These are phyloP conservation scores for Lasioglossum vierecki DNA, from an alignment of 2,888 invertebrate species.

Conservation along the genomic window DNA sequence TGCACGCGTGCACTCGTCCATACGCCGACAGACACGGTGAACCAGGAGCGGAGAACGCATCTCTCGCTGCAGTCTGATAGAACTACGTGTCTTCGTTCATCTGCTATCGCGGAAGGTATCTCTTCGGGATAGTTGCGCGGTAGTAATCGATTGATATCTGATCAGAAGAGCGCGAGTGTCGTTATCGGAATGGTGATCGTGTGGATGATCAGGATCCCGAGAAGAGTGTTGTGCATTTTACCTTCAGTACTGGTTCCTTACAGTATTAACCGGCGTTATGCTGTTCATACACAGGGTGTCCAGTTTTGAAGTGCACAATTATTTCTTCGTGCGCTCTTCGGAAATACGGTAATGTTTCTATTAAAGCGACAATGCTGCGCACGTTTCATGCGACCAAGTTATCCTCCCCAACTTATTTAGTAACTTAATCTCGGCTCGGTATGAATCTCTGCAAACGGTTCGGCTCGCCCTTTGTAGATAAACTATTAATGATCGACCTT, in stretches of 20 bases:
- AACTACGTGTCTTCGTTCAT: background rate
- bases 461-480: too few relatives aligned
- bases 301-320: too few relatives aligned
- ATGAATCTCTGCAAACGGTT: too few relatives aligned
- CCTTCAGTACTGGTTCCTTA: background rate
- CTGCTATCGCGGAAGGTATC: constrained; percentile 1
- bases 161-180: background rate
- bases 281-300: background rate
- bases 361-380: too few relatives aligned
- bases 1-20: constrained; percentile 12
- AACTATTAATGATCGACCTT: too few relatives aligned
- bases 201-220: background rate
- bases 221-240: background rate
- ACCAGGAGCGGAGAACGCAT: background rate
- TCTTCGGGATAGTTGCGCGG: background rate
- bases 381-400: too few relatives aligned
- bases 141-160: background rate
- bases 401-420: too few relatives aligned
- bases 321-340: background rate
- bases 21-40: constrained; percentile 1
- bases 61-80: background rate
- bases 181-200: background rate
- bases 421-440: too few relatives aligned
- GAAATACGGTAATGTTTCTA: background rate
- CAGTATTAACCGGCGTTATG: background rate